Conservation (phyloP, 2,888 invertebrate species). For the Ochlodes sylvanus region DNA sequence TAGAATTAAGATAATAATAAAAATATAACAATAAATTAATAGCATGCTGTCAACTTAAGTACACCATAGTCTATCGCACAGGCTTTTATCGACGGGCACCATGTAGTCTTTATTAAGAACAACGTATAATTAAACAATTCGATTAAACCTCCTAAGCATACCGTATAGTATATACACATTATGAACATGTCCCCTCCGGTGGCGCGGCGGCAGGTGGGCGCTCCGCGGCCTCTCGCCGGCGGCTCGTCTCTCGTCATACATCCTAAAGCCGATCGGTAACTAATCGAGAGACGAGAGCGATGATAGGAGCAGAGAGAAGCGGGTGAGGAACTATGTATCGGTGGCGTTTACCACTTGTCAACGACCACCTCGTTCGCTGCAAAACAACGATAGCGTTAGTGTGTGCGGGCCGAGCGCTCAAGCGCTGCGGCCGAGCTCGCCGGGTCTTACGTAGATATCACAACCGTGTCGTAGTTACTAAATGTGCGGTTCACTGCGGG, state of each 20-base stretch:
- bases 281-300: slow-evolving; percentile 73
- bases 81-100: slow-evolving; percentile 83
- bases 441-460: slow-evolving; percentile 76
- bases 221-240: slow-evolving; percentile 47
- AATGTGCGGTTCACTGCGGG: slow-evolving; percentile 84
- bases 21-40: slow-evolving; percentile 83
- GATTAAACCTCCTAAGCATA: slow-evolving; percentile 84
- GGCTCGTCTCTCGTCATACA: slow-evolving; percentile 44
- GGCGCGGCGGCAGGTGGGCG: slow-evolving; percentile 63
- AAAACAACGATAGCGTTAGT: slow-evolving; percentile 83
- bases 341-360: slow-evolving; percentile 88
- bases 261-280: slow-evolving; percentile 66
- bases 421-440: slow-evolving; percentile 77
- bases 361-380: slow-evolving; percentile 89
- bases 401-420: slow-evolving; percentile 64
- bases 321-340: slow-evolving; percentile 79
- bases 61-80: slow-evolving; percentile 83
- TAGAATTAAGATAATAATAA: slow-evolving; percentile 81
- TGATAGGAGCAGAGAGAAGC: slow-evolving; percentile 71
- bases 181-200: slow-evolving; percentile 82
- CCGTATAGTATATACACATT: slow-evolving; percentile 83
- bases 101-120: slow-evolving; percentile 84
- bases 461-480: slow-evolving; percentile 79
- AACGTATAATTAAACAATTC: slow-evolving; percentile 81
- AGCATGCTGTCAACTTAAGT: slow-evolving; percentile 83